Percentiles rank a stretch among this genome's conserved stretches.
phyloP scores from a whole-genome alignment of 1,140 invertebrate species.

The Laupala kohalensis region DNA sequence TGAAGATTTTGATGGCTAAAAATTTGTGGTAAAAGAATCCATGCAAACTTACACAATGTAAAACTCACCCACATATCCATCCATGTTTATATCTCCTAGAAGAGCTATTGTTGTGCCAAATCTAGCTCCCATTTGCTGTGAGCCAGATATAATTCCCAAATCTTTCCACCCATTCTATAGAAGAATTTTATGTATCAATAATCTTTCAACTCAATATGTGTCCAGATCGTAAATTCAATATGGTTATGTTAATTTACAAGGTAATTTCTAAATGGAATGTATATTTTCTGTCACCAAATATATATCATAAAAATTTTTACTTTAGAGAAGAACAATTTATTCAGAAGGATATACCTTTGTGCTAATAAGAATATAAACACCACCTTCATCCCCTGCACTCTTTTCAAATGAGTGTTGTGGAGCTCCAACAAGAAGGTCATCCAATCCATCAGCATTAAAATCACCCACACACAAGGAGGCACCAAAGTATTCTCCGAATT shows the following conservation, averaged over 20 bases:
- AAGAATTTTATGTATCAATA: background rate
- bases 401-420: slow-evolving; percentile 81
- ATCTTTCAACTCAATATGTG: too few species aligned
- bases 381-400: slow-evolving; percentile 77
- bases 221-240: too few species aligned
- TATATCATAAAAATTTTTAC: background rate
- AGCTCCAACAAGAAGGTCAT: slow-evolving; percentile 89
- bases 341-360: background rate
- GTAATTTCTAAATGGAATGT: background rate
- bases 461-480: slow-evolving; percentile 77
- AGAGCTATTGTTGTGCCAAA: slow-evolving; percentile 6
- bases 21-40: background rate
- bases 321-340: too few species aligned
- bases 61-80: slow-evolving; percentile 5
- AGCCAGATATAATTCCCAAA: background rate
- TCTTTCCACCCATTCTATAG: background rate
- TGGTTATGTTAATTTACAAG: too few species aligned
- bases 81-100: slow-evolving; percentile 5
- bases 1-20: background rate
- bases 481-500: slow-evolving; percentile 92
- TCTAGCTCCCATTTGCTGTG: background rate
- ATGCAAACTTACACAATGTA: background rate
- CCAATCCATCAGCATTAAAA: slow-evolving; percentile 80
- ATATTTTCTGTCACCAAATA: background rate
- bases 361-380: slow-evolving; percentile 73